Evolutionary conservation across 2,888 invertebrate species (phyloP).

Genomic region (Tipula helvola): DNA sequence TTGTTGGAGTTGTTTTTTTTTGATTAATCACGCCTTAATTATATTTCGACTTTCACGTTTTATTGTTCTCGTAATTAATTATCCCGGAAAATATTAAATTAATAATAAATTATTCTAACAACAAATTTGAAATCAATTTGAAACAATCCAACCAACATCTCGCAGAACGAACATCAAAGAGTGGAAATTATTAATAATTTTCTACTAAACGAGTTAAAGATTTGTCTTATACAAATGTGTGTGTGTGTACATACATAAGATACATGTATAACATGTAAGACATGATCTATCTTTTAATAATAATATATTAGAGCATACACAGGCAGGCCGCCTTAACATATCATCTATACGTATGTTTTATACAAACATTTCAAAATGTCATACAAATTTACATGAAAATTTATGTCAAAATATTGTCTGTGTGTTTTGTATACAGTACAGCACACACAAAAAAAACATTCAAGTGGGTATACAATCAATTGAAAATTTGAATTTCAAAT

Average conservation of each 20-base stretch:
- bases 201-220: not conserved
- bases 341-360: not conserved
- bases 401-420: not conserved
- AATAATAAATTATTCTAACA: not conserved
- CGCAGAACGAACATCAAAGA: not conserved
- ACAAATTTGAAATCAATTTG: not conserved
- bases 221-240: not conserved
- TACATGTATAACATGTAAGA: not conserved
- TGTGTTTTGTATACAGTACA: not conserved
- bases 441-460: not conserved
- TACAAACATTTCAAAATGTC: not conserved
- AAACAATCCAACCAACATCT: not conserved
- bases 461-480: not conserved
- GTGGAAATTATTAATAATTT: not conserved
- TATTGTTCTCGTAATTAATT: not conserved
- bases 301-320: not conserved
- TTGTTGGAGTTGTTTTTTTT: not conserved
- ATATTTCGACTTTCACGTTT: constrained; percentile 4
- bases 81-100: not conserved
- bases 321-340: not conserved
- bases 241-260: not conserved
- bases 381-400: not conserved
- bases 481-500: not conserved
- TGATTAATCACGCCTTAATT: not conserved
- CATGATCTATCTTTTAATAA: not conserved